Evolutionary conservation across 2,888 invertebrate species (phyloP).

Genomic region (Pristionchus arcanus): DNA sequence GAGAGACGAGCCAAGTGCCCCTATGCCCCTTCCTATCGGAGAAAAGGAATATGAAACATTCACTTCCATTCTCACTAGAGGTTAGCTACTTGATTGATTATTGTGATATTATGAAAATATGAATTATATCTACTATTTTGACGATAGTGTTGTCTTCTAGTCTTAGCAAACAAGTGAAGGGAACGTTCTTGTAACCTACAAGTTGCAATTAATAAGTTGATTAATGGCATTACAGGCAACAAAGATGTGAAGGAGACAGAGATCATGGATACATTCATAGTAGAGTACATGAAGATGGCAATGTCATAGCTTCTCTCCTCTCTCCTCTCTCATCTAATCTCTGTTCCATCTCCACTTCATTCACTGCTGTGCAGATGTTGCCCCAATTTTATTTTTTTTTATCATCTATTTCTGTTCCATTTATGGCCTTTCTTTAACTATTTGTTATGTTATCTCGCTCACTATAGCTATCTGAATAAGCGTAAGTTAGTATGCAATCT

Average conservation of each 20-base stretch:
- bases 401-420: not conserved
- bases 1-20: not conserved
- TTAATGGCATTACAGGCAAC: not conserved
- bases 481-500: not conserved
- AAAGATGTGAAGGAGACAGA: constrained; percentile 18
- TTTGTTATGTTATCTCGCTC: not conserved
- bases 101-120: no score
- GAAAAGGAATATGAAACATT: not conserved
- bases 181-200: no score
- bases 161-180: no score
- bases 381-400: not conserved
- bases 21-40: not conserved
- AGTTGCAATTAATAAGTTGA: no score
- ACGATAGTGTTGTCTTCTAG: no score
- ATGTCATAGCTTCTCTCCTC: not conserved
- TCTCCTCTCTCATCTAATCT: not conserved
- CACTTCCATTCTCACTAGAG: not conserved
- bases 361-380: not conserved
- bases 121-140: no score
- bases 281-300: not conserved
- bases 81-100: not conserved
- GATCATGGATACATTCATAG: constrained; percentile 9
- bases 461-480: not conserved
- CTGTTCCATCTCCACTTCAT: not conserved
- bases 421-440: not conserved